These are phyloP conservation scores for Anadara kagoshimensis DNA, from an alignment of 1,140 invertebrate genomes.

Conservation along the genomic window DNA sequence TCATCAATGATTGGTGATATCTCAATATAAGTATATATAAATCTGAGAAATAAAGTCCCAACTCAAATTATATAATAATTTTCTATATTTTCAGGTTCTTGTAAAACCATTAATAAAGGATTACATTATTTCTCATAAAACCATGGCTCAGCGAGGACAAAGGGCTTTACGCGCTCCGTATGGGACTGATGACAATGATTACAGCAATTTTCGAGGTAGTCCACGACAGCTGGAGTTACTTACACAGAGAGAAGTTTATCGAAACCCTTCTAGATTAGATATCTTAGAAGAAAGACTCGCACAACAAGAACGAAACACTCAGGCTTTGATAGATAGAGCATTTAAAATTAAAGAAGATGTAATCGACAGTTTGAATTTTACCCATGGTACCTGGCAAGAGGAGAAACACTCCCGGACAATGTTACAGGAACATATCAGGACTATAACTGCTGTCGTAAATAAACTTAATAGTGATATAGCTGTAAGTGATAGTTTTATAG, in stretches of 20 bases:
- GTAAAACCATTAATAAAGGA: too few species aligned
- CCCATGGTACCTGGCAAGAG: slow-evolving; percentile 71
- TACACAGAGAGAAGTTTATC: slow-evolving; percentile 12
- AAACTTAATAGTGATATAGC: slow-evolving; percentile 68
- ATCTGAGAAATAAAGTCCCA: too few species aligned
- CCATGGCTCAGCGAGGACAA: slow-evolving; percentile 24
- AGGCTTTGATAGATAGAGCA: slow-evolving; percentile 63
- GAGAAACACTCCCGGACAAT: slow-evolving; percentile 66
- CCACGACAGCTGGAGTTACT: slow-evolving; percentile 6
- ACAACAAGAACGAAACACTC: slow-evolving; percentile 62
- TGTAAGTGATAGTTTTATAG: too few species aligned
- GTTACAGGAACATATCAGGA: slow-evolving; percentile 71
- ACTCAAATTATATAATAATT: too few species aligned
- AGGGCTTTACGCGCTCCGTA: slow-evolving; percentile 46
- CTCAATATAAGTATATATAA: too few species aligned
- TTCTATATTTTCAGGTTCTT: too few species aligned
- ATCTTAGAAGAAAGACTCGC: slow-evolving; percentile 60
- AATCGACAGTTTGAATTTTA: slow-evolving; percentile 70
- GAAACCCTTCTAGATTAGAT: slow-evolving; percentile 53
- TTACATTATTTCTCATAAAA: too few species aligned
- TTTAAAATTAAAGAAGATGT: slow-evolving; percentile 73
- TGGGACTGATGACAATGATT: slow-evolving; percentile 42
- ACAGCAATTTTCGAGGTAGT: slow-evolving; percentile 16
- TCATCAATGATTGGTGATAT: too few species aligned
- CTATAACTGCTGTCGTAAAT: slow-evolving; percentile 71